Evolutionary conservation across 2,113 vertebrate genomes (phyloP), one percentile per base, ranked within the genome.

Genomic region (Ptychochromis oligacanthus): DNA sequence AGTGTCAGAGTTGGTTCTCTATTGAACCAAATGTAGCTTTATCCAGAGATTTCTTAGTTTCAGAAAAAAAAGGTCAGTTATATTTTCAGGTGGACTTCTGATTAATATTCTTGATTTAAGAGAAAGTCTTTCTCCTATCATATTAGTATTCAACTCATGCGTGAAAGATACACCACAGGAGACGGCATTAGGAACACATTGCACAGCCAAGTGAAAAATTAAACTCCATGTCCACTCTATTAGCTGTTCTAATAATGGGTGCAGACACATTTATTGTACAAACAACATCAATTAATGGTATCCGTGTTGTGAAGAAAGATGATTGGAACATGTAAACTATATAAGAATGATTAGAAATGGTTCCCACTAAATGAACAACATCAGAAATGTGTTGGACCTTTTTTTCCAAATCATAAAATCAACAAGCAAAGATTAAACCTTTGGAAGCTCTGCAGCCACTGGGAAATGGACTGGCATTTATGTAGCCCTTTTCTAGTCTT

Each of bases 71-170:
- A 64, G 2, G 26, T 67, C 2, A 64, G 75, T 78, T 20, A 24
- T 12, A 65, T 56, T 82, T 62, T 61, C 4, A 65, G 58, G 55
- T 40, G 43, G 49, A 74, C 56, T 58, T 79, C 24, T 13, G 65
- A 24, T 77, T 75, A 90, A 60, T 70, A 77, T 36, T 70, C n/a
- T 13, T 58, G 8, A 80, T 78, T 84, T 75, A 0, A 79, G 52
- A 82, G 31, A 77, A 38, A 46, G 38, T 18, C 38, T 79, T 38
- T 80, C 31, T 75, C 67, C 34, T 38, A 26, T 65, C 40, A 28
- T 58, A 75, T 87, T 81, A 85, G 75, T 82, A 90, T 90, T 76
- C 80, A 56, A 79, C 75, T 83, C 80, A 77, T 52, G 56, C 1
- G 1, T 81, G n/a, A 61, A 82, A 60, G 34, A 81, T 38, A 26